These are phyloP conservation scores for Chionodraco myersi DNA, from an alignment of 2,113 vertebrate species.

Conservation along the genomic window DNA sequence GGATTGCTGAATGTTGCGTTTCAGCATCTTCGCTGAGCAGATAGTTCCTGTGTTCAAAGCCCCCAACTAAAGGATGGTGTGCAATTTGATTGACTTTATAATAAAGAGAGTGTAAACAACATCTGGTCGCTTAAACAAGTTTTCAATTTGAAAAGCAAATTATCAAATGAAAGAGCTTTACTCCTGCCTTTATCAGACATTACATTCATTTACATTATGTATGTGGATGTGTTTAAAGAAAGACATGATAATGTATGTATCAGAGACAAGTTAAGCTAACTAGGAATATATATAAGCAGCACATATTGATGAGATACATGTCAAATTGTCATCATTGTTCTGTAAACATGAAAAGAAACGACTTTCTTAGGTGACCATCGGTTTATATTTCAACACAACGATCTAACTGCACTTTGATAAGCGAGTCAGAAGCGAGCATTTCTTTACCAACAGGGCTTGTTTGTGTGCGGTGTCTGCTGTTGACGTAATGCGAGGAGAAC, in stretches of 20 bases:
- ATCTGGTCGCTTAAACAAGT: background rate
- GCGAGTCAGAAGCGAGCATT: background rate
- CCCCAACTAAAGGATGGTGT: background rate
- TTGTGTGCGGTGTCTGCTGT: background rate
- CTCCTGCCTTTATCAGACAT: background rate
- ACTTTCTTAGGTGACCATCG: background rate
- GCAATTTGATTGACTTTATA: background rate
- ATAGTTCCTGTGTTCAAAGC: conserved; percentile 3
- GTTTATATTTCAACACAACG: background rate
- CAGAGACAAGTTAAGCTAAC: background rate
- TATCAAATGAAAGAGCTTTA: too few relatives aligned
- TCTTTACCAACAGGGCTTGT: background rate
- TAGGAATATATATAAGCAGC: background rate
- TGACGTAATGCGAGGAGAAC: conserved; percentile 24
- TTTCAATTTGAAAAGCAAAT: too few relatives aligned
- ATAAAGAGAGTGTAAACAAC: background rate
- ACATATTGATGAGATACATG: background rate
- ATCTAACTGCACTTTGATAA: background rate
- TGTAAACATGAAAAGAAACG: conserved; percentile 9
- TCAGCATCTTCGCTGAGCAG: conserved; percentile 9
- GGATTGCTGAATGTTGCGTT: conserved; percentile 41
- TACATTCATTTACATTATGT: background rate
- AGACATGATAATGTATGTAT: background rate
- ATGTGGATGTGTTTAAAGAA: conserved; percentile 4
- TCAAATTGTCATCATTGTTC: background rate